These are phyloP conservation scores for Aethes cnicana DNA, from an alignment of 2,888 invertebrate genomes.

Conservation along the genomic window DNA sequence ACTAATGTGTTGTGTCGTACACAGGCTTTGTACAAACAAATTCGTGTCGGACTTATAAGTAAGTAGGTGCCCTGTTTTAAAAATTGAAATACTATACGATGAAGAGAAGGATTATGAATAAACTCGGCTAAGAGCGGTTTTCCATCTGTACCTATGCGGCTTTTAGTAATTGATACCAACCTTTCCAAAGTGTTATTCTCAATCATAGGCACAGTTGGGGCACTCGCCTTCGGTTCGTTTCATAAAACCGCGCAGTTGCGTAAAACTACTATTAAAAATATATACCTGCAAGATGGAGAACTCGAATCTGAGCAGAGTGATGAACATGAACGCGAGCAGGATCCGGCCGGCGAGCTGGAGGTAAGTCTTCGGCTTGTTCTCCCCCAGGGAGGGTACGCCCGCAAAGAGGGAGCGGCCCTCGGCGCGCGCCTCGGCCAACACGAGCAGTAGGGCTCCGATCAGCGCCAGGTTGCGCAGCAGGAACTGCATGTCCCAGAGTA, in stretches of 20 bases:
- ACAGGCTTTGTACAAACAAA: background rate
- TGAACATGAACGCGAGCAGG: slow-evolving; percentile 98
- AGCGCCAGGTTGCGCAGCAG: slow-evolving; percentile 97
- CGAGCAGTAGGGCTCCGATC: slow-evolving; percentile 97
- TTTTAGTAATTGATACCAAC: too few relatives aligned
- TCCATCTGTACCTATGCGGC: too few relatives aligned
- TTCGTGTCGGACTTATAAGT: too few relatives aligned
- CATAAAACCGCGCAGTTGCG: too few relatives aligned
- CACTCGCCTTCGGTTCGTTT: too few relatives aligned
- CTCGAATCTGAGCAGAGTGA: slow-evolving; percentile 97
- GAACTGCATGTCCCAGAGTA: slow-evolving; percentile 99
- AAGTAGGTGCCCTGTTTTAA: too few relatives aligned
- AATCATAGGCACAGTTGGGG: too few relatives aligned
- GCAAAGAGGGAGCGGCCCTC: slow-evolving; percentile 98
- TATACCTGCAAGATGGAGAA: slow-evolving; percentile 91
- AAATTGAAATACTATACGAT: too few relatives aligned
- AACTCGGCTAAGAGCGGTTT: too few relatives aligned
- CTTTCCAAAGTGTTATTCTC: too few relatives aligned
- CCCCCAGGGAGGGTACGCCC: slow-evolving; percentile 94
- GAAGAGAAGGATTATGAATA: too few relatives aligned
- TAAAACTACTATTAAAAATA: too few relatives aligned
- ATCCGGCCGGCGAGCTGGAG: slow-evolving; percentile 97
- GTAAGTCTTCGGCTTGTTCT: slow-evolving; percentile 98
- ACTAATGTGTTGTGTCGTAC: background rate
- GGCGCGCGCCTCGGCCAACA: slow-evolving; percentile 97